Evolutionary conservation across 2,797 vertebrate genomes (phyloP), one percentile per base, ranked within the genome.

Genomic region (Varecia variegata): DNA sequence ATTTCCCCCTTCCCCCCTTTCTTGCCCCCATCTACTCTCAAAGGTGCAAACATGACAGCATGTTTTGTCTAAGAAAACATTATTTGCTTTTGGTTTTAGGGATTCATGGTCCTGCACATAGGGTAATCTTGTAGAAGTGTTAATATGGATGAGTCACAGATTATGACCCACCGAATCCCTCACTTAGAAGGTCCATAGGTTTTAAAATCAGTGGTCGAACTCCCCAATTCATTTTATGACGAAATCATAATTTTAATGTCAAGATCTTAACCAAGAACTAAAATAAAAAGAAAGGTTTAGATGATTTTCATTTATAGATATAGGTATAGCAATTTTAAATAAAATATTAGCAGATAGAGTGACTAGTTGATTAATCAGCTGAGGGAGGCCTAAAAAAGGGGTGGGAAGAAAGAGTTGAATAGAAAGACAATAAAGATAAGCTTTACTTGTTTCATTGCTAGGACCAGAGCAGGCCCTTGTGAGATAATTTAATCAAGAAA

Each of bases 31-130:
- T 73, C 14, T 83, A 15, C 52, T 95, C 17, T 91, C 47, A 82
- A 83, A 94, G 35, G 15, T 71, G 12, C 8, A 35, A 93, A 67
- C 10, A 52, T 7, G 20, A 30, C 60, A 40, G 27, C 10, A 3
- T 58, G 71, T 38, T 85, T 88, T 79, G 9, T 40, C 58, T 62
- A 62, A 90, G 38, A 95, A 93, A 86, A 65, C 2, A 38, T 85
- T 65, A 58, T 82, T 91, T 90, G 27, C 11, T 71, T 97, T 88
- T 95, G 60, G 43, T 65, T 70, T 93, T 79, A 88, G 10, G 30
- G 76, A 90, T 45, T 68, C 82, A 27, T 45, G 62, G 77, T 65
- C 38, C 68, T 86, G 30, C 40, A 74, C 58, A 30, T 38, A 21
- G 45, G 12, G 25, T 74, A 47, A 74, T 47, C 38, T 73, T 81